These are phyloP conservation scores for Aurelia aurita DNA, from an alignment of 30 jellyfish, hydroid and myxozoan species.

Conservation along the genomic window DNA sequence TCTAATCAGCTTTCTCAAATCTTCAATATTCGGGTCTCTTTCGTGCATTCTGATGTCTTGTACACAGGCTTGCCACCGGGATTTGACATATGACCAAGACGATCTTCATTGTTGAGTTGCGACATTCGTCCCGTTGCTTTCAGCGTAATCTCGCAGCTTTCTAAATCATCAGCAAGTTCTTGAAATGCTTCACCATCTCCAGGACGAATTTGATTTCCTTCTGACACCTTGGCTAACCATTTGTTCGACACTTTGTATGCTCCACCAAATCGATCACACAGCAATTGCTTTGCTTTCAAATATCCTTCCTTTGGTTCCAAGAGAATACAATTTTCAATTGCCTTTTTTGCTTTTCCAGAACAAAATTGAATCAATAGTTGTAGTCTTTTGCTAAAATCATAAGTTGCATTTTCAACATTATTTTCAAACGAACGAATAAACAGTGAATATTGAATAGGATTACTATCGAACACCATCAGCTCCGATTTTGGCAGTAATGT, in stretches of 20 bases:
- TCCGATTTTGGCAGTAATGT: constrained; percentile 17
- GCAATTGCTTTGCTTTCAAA: background rate
- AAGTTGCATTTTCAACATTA: background rate
- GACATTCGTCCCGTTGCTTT: background rate
- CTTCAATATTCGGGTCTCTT: no score
- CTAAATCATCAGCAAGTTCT: background rate
- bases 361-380: constrained; percentile 29
- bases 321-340: constrained; percentile 7
- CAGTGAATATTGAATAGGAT: background rate
- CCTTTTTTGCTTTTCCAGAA: constrained; percentile 28
- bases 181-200: constrained; percentile 22
- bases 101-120: background rate
- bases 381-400: constrained; percentile 4
- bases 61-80: no score
- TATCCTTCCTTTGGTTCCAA: constrained; percentile 29
- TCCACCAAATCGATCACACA: constrained; percentile 1
- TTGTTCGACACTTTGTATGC: constrained; percentile 20
- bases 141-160: background rate
- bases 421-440: constrained; percentile 8
- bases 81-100: no score
- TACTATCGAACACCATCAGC: constrained; percentile 6
- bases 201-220: background rate
- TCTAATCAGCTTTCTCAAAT: no score
- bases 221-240: constrained; percentile 30
- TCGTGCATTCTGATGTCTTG: no score